Conservation (phyloP, 1,140 invertebrate species). For the Mesaphorura yosii region DNA sequence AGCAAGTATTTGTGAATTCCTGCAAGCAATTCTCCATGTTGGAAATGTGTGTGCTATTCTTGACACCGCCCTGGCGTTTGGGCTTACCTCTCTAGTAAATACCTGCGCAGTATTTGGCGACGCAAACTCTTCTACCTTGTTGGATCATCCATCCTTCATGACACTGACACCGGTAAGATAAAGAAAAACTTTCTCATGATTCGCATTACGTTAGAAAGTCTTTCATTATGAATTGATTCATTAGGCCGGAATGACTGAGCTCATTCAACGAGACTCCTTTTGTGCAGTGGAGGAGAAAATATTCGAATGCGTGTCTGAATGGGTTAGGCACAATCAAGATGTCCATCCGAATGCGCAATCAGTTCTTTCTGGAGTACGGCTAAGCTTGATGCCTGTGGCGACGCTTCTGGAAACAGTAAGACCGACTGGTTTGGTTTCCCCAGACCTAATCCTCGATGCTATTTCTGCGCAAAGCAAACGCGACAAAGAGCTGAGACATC, state of each 20-base stretch:
- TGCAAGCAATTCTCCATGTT: constrained; percentile 72
- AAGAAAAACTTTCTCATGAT: constrained; percentile 5
- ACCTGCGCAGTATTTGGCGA: constrained; percentile 68
- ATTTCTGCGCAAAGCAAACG: constrained; percentile 66
- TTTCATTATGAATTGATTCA: constrained; percentile 26
- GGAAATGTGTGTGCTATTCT: constrained; percentile 87
- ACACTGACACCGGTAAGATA: constrained; percentile 62
- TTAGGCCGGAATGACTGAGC: constrained; percentile 60
- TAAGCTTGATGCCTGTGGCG: constrained; percentile 73
- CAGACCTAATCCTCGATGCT: constrained; percentile 86
- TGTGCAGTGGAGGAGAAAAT: constrained; percentile 92
- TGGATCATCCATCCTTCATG: constrained; percentile 71
- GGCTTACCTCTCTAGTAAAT: constrained; percentile 47
- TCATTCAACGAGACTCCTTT: constrained; percentile 87
- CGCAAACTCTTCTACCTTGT: constrained; percentile 67
- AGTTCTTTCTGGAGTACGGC: constrained; percentile 47
- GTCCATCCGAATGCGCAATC: constrained; percentile 39
- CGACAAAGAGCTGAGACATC: constrained; percentile 65
- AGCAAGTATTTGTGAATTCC: constrained; percentile 78
- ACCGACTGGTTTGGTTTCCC: constrained; percentile 66
- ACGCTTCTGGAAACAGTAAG: constrained; percentile 80
- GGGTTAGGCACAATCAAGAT: constrained; percentile 66
- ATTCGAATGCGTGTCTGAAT: constrained; percentile 69
- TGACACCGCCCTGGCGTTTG: constrained; percentile 71
- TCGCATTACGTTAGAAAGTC: constrained; percentile 6